Conservation (phyloP, 2,888 invertebrate species). For the Pterostichus niger region DNA sequence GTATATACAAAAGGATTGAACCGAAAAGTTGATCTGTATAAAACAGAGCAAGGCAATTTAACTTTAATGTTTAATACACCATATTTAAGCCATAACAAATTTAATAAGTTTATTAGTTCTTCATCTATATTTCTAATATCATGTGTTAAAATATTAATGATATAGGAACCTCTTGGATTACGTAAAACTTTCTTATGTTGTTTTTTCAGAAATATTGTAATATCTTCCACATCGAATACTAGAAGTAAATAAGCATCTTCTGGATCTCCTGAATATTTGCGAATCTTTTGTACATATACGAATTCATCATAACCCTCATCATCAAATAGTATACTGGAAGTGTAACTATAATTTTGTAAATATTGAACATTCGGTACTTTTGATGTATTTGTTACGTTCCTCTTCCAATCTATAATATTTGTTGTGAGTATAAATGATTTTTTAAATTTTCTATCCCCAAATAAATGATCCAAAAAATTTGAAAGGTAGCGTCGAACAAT, state of each 20-base stretch:
- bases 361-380: neutral
- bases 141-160: constrained; percentile 48
- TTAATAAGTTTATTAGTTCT: constrained; percentile 19
- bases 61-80: constrained; percentile 49
- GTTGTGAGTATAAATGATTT: neutral
- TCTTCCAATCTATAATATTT: neutral
- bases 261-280: constrained; percentile 36
- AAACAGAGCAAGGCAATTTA: constrained; percentile 35
- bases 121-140: neutral
- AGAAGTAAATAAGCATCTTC: constrained; percentile 25
- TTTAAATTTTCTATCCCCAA: neutral
- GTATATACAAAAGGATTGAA: constrained; percentile 45
- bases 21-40: neutral
- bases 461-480: constrained; percentile 28
- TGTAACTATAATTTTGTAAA: neutral
- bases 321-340: neutral
- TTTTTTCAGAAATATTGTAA: constrained; percentile 23
- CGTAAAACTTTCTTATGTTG: neutral
- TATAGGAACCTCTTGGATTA: constrained; percentile 57
- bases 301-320: constrained; percentile 4
- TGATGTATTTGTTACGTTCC: neutral
- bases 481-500: constrained; percentile 16
- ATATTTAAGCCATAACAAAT: constrained; percentile 45
- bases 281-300: constrained; percentile 23
- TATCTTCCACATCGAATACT: constrained; percentile 37